Evolutionary conservation across 2,888 invertebrate species (phyloP).

Genomic region (Heliothis peltigera): DNA sequence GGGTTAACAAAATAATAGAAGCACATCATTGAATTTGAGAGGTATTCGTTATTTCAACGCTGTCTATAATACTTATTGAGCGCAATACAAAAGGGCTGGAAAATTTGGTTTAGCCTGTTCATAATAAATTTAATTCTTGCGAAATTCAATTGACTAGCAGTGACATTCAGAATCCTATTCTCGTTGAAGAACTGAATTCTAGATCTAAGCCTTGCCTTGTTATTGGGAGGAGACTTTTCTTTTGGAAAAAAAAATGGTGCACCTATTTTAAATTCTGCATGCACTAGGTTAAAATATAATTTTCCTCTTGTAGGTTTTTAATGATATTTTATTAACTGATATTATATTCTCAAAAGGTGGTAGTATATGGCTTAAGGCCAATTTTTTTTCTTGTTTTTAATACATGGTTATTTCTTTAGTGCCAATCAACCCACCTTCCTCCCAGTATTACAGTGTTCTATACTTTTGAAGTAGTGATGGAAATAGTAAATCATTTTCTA

Average conservation of each 20-base stretch:
- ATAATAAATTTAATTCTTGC: conserved; percentile 41
- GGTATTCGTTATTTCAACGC: conserved; percentile 50
- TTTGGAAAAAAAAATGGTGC: conserved; percentile 3
- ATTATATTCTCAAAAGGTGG: too few species aligned
- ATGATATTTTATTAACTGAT: too few species aligned
- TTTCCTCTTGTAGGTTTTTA: too few species aligned
- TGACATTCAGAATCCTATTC: conserved; percentile 28
- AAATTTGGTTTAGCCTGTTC: conserved; percentile 47
- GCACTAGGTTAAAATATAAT: neutral
- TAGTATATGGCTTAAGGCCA: too few species aligned
- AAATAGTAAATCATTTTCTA: conserved; percentile 24
- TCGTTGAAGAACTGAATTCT: conserved; percentile 33
- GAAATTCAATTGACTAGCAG: conserved; percentile 29
- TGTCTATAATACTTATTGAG: conserved; percentile 58
- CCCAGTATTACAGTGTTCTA: too few species aligned
- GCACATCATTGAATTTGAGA: conserved; percentile 46
- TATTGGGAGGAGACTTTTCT: neutral
- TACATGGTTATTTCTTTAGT: too few species aligned
- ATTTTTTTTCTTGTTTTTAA: too few species aligned
- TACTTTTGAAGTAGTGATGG: too few species aligned
- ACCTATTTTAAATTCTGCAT: neutral
- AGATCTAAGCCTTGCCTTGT: conserved; percentile 5
- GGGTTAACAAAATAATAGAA: conserved; percentile 30
- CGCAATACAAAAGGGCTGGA: conserved; percentile 35
- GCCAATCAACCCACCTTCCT: too few species aligned